Percentiles rank a stretch among this genome's conserved stretches.
These are phyloP conservation scores for Carlito syrichta DNA, from an alignment of 2,113 vertebrate species.

Conservation along the genomic window DNA sequence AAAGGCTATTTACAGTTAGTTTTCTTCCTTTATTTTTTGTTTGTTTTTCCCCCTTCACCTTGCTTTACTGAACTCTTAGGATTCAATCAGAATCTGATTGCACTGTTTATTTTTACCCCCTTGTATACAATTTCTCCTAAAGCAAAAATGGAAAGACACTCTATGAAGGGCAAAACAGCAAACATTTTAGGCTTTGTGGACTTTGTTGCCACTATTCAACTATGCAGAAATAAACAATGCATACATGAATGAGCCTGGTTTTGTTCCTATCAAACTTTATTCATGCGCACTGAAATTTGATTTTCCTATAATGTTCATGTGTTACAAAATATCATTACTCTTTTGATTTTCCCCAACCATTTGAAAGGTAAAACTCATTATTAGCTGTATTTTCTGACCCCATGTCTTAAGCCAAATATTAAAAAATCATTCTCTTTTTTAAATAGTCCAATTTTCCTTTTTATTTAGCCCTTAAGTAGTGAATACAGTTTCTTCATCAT, in stretches of 20 bases:
- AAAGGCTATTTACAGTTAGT: not conserved
- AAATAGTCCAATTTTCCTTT: not conserved
- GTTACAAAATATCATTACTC: not conserved
- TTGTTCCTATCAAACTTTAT: not conserved
- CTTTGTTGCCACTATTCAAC: not conserved
- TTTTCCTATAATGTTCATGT: not conserved
- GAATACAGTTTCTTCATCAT: not conserved
- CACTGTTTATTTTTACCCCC: not conserved
- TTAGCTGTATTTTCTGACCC: not conserved
- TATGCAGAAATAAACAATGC: not conserved
- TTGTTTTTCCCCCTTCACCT: not conserved
- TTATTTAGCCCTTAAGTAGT: not conserved
- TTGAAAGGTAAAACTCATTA: not conserved
- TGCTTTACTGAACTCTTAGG: not conserved
- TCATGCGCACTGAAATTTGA: not conserved
- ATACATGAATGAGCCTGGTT: not conserved
- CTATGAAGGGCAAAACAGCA: not conserved
- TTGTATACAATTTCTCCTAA: not conserved
- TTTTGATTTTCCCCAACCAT: not conserved
- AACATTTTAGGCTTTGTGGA: not conserved
- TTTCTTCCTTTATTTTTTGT: not conserved
- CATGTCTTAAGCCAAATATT: not conserved
- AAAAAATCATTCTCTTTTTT: not conserved
- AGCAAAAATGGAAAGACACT: not conserved
- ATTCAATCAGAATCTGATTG: not conserved